Base-by-base conservation (phyloP, 2,113 vertebrate genomes). In the Struthidea cinerea region DNA sequence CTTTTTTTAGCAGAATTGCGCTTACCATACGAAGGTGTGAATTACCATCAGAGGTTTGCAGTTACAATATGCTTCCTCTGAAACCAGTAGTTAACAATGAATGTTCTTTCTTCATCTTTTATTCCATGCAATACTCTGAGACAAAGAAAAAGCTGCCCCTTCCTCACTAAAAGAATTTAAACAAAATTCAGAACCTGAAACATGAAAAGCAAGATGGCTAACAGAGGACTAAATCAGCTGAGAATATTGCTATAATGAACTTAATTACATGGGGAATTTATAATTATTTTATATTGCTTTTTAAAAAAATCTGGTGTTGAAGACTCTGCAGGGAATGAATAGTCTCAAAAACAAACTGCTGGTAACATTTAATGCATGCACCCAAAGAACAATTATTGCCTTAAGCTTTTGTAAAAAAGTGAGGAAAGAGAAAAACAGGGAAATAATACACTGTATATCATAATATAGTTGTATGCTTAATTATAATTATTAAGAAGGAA, bases 201-300 rank as follows among this genome's bases (percentile, higher is more conserved):
- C 50, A 26, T 13, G 60, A 84, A 81, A 93, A 89, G 22, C 49
- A 81, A 75, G 44, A 68, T 83, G 73, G 28, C 52, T 68, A 84
- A 56, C 47, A 52, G 44, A 81, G 61, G 56, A 52, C 56, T 78
- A 90, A 87, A 84, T 67, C 79, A 84, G 37, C 78, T 64, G 56
- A 93, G 60, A 56, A 24, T 90, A 44, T 61, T 71, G 35, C 42
- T 70, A 11, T 61, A 75, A 75, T 64, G 52, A 74, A 75, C 60
- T 71, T 81, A 86, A 90, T 93, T 94, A 87, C 2, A 9, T 75
- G 37, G 79, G 64, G 53, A 94, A 90, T 96, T 93, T 92, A 88
- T 86, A 90, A 96, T 92, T 94, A 82, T 93, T 95, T 97, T 94
- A 75, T 85, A 81, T 89, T 78, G 49, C 73, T 89, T 95, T 69